Percentiles rank a stretch among this genome's conserved stretches.
Conservation (phyloP, 1,140 invertebrate genomes). For the Archegozetes longisetosus region DNA sequence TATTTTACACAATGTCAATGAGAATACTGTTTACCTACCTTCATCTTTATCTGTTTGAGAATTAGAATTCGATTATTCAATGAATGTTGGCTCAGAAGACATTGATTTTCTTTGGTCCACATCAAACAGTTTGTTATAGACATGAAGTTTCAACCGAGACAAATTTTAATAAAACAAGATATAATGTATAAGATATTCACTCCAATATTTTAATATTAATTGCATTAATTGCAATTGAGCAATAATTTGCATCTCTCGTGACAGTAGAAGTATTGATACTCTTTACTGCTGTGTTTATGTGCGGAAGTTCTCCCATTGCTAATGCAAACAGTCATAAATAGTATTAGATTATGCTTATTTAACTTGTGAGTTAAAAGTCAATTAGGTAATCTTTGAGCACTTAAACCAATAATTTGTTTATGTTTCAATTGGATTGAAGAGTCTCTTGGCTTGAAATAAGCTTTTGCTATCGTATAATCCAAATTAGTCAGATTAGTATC, state of each 20-base stretch:
- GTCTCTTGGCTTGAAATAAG: constrained; percentile 4
- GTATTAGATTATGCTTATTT: too few species aligned
- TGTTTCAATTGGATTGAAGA: background rate
- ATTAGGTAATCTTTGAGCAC: background rate
- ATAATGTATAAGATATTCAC: background rate
- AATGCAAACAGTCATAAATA: too few species aligned
- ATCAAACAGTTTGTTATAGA: constrained; percentile 38
- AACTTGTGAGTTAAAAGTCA: too few species aligned
- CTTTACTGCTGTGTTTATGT: constrained; percentile 46
- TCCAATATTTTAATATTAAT: too few species aligned
- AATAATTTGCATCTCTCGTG: too few species aligned
- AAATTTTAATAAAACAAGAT: background rate
- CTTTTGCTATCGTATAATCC: constrained; percentile 9
- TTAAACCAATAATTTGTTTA: constrained; percentile 10
- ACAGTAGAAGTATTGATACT: constrained; percentile 73
- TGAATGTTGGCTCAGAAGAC: constrained; percentile 74
- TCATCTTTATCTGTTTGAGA: too few species aligned
- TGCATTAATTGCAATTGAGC: too few species aligned
- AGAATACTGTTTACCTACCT: too few species aligned
- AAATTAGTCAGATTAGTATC: constrained; percentile 10
- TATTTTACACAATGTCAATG: too few species aligned
- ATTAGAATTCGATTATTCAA: constrained; percentile 38
- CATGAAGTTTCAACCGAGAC: constrained; percentile 24
- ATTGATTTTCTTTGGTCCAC: constrained; percentile 55
- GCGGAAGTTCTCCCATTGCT: constrained; percentile 45